phyloP scores from a whole-genome alignment of 2,888 invertebrate genomes.

The Lepidocyrtoides sp. region DNA sequence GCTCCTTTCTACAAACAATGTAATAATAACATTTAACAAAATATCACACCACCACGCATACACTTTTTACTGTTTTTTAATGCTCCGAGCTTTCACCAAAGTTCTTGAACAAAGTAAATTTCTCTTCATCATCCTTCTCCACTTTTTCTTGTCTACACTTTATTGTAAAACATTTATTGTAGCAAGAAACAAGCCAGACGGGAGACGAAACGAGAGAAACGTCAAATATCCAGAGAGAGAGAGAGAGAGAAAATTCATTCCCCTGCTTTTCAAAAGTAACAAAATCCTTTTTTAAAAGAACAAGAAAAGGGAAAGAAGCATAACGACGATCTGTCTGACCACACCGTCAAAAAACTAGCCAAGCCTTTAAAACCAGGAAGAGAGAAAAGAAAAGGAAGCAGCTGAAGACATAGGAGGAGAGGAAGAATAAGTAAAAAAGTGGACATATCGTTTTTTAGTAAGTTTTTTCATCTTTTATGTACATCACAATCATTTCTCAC shows the following conservation, averaged over 20 bases:
- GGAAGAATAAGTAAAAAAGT: too few relatives aligned
- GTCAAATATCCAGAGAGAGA: not conserved
- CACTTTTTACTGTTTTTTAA: not conserved
- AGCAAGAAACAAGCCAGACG: not conserved
- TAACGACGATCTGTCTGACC: conserved; percentile 17
- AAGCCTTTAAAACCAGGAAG: conserved; percentile 37
- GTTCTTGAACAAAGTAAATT: not conserved
- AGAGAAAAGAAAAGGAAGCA: conserved; percentile 28
- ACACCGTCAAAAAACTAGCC: conserved; percentile 38
- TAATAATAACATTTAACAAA: conserved; percentile 40
- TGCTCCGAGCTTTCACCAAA: not conserved
- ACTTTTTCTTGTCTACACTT: not conserved
- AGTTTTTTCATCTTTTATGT: conserved; percentile 57
- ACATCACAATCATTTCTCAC: conserved; percentile 67
- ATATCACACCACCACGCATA: conserved; percentile 18
- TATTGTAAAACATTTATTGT: conserved; percentile 22
- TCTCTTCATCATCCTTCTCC: conserved; percentile 3
- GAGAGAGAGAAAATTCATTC: not conserved
- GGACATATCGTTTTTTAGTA: conserved; percentile 70
- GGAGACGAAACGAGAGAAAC: not conserved
- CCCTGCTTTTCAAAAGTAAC: not conserved
- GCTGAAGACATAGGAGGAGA: too few relatives aligned
- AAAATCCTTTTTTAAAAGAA: not conserved
- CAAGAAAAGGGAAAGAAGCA: not conserved
- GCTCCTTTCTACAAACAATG: not conserved